These are phyloP conservation scores for Oxygymnocypris stewartii DNA, from an alignment of 2,113 vertebrate genomes.

Conservation along the genomic window DNA sequence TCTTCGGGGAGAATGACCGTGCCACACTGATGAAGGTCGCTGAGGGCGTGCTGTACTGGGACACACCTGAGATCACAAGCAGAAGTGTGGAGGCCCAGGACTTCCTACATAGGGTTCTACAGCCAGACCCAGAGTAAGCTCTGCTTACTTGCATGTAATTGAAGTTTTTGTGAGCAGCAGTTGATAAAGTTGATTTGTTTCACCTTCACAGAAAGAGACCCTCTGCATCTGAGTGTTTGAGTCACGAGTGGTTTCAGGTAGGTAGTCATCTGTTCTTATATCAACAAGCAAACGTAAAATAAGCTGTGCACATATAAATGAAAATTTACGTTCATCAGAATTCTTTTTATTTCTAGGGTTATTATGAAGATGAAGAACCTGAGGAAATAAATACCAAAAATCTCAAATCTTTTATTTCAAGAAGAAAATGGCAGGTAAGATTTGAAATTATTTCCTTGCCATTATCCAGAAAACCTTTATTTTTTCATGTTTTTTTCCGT, in stretches of 20 bases:
- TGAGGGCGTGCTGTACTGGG: constrained; percentile 85
- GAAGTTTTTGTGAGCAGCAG: not conserved
- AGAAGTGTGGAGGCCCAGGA: constrained; percentile 83
- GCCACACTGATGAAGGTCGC: constrained; percentile 85
- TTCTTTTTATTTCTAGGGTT: constrained; percentile 59
- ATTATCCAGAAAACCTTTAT: not conserved
- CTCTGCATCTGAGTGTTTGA: constrained; percentile 74
- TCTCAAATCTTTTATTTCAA: constrained; percentile 87
- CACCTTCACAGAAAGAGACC: constrained; percentile 68
- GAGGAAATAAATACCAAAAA: constrained; percentile 85
- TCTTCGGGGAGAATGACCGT: constrained; percentile 90
- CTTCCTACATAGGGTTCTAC: constrained; percentile 82
- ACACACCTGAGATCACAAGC: constrained; percentile 72
- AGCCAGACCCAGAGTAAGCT: constrained; percentile 80
- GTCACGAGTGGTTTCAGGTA: constrained; percentile 77
- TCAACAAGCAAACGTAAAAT: not conserved
- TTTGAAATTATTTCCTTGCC: not conserved
- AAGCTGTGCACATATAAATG: not conserved
- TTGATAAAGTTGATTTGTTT: not conserved
- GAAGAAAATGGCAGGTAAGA: constrained; percentile 92
- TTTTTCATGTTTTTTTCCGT: not conserved
- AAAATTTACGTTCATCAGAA: not conserved
- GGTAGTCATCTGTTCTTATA: not conserved
- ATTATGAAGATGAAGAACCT: constrained; percentile 73
- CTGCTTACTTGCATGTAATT: constrained; percentile 1